These are phyloP conservation scores for Polietes domitor DNA, from an alignment of 2,888 invertebrate genomes.

Conservation along the genomic window DNA sequence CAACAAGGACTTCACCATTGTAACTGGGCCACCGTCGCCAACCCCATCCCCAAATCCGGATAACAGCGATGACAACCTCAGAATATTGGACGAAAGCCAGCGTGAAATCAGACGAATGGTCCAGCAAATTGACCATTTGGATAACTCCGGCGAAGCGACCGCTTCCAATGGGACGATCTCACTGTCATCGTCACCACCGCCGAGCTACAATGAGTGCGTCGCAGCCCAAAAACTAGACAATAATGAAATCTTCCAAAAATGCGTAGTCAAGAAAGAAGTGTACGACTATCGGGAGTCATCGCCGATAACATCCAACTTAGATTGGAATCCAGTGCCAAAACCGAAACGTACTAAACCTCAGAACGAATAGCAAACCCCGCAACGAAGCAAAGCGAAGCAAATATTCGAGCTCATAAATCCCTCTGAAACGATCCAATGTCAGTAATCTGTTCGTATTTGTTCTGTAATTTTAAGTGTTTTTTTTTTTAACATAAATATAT, in stretches of 20 bases:
- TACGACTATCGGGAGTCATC: conserved; percentile 77
- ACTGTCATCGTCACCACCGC: conserved; percentile 31
- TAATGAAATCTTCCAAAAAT: conserved; percentile 76
- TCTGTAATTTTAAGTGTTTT: conserved; percentile 12
- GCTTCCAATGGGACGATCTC: neutral
- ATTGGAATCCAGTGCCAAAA: conserved; percentile 81
- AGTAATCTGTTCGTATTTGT: neutral
- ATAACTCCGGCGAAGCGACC: conserved; percentile 11
- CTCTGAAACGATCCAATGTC: neutral
- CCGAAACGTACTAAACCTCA: conserved; percentile 77
- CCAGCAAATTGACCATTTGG: conserved; percentile 67
- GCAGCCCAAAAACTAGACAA: conserved; percentile 64
- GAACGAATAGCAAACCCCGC: conserved; percentile 52
- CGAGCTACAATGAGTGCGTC: conserved; percentile 42
- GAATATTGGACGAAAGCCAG: conserved; percentile 69
- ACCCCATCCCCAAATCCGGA: conserved; percentile 52
- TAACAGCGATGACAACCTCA: conserved; percentile 63
- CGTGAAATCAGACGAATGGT: conserved; percentile 70
- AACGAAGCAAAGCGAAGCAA: conserved; percentile 4
- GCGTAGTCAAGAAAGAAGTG: conserved; percentile 75
- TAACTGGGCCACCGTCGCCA: conserved; percentile 13
- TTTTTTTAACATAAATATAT: conserved; percentile 33
- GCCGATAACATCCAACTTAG: conserved; percentile 79
- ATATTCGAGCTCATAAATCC: neutral
- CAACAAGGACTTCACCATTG: conserved; percentile 71